Evolutionary conservation across 2,113 vertebrate genomes (phyloP), one percentile per base, ranked within the genome.

Genomic region (Bombycilla garrulus): DNA sequence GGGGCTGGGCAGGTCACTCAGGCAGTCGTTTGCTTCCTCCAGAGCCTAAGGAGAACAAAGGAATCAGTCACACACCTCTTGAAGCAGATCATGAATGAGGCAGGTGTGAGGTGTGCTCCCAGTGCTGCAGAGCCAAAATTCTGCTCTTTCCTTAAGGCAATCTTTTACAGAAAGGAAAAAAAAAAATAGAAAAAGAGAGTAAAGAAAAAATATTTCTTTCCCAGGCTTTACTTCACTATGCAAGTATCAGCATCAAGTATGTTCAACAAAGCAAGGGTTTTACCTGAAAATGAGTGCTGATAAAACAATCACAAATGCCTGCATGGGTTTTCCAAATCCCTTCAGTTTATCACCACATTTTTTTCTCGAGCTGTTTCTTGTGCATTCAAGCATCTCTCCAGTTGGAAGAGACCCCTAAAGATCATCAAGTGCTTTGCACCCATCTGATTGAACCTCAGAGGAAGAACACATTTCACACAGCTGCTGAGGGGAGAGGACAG

Each of bases 1-100:
- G 48, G 97, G 89, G 78, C 92, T 97, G 50, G 97, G 95, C 80
- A 98, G 93, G 65, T 93, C 92, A 38, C 97, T 97, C 91, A 97
- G 23, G 17, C 95, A 88, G 33, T 98, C 97, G 0, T 79, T 91
- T 11, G 93, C 94, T 96, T 98, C 97, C 88, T 96, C 94, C 11
- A 91, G 84, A 48, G 70, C 74, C 98, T 98, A 11, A 53, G 50
- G 57, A 86, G 86, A 88, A 91, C 48, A 91, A 94, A 92, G 54
- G 64, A 33, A 79, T 21, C n/a, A 53, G 67, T 77, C 85, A 69
- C 42, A 54, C 12, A 42, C 6, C 58, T 81, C 73, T 9, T 20
- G 48, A 78, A 88, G 64, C 3, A 2, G 28, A 64, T 24, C 36
- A 2, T 15, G 40, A 92, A 56, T 3, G 15, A 62, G 57, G 29